These are phyloP conservation scores for Paramacrobiotus metropolitanus DNA, from an alignment of 1,140 invertebrate genomes.

Conservation along the genomic window DNA sequence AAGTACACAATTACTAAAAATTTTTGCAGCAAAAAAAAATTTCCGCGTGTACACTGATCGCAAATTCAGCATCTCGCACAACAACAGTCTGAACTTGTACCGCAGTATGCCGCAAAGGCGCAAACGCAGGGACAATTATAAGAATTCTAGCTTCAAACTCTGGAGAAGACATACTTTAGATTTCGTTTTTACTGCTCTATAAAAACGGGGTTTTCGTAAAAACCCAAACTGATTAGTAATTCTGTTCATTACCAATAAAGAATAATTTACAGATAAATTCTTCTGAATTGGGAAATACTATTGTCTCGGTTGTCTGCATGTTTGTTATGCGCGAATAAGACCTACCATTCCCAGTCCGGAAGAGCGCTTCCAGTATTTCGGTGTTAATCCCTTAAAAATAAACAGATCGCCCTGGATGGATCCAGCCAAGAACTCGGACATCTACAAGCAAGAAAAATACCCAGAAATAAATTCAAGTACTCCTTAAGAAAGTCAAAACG, in stretches of 20 bases:
- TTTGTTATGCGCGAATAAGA: no score
- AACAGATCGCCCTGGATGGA: background rate
- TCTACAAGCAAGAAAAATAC: background rate
- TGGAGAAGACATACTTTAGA: no score
- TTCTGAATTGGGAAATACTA: background rate
- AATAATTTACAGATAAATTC: background rate
- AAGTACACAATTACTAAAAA: background rate
- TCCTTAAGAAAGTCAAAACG: no score
- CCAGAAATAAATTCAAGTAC: no score
- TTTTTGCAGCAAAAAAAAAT: background rate
- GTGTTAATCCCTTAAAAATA: background rate
- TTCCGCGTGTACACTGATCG: background rate
- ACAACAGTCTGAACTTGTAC: no score
- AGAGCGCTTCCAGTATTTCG: background rate
- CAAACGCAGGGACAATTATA: background rate
- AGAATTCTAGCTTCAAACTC: background rate
- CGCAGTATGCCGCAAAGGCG: background rate
- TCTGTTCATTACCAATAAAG: background rate
- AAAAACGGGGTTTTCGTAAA: no score
- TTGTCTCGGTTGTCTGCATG: no score
- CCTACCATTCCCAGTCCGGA: background rate
- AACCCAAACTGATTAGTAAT: background rate
- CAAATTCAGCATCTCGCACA: no score
- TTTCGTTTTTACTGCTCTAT: no score
- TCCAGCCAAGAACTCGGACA: background rate